A percentile compares a stretch with the other conserved stretches of the same genome.
Conservation (phyloP, 2,888 invertebrate species). For the Thelaira solivaga region DNA sequence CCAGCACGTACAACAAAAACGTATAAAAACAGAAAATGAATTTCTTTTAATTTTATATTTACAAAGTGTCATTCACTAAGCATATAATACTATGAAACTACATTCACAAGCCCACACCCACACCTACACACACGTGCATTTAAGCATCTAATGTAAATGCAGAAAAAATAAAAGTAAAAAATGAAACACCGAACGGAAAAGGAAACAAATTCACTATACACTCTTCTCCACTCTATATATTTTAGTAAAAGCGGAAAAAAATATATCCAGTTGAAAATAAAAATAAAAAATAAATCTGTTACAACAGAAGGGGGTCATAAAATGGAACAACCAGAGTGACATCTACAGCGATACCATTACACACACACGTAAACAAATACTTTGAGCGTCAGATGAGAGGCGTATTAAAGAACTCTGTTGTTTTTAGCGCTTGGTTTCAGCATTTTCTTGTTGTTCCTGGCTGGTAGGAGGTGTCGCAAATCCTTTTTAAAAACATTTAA, state of each 20-base stretch:
- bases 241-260: slow-evolving; percentile 8
- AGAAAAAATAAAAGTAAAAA: neutral
- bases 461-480: slow-evolving; percentile 33
- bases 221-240: neutral
- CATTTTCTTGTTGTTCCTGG: neutral
- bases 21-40: slow-evolving; percentile 38
- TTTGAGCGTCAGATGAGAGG: slow-evolving; percentile 44
- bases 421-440: slow-evolving; percentile 7
- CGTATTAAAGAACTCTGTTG: slow-evolving; percentile 32
- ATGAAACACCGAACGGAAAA: slow-evolving; percentile 9
- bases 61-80: slow-evolving; percentile 58
- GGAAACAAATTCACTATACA: slow-evolving; percentile 9
- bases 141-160: neutral
- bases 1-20: slow-evolving; percentile 32
- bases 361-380: slow-evolving; percentile 8
- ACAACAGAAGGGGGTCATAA: neutral
- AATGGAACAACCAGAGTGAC: neutral
- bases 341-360: slow-evolving; percentile 17
- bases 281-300: neutral
- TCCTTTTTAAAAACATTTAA: slow-evolving; percentile 39
- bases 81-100: slow-evolving; percentile 26
- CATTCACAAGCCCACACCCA: neutral
- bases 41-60: slow-evolving; percentile 63
- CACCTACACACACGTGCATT: neutral
- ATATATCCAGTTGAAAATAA: neutral